Evolutionary conservation across 2,797 vertebrate species (phyloP).

Genomic region (Otolemur crassicaudatus): DNA sequence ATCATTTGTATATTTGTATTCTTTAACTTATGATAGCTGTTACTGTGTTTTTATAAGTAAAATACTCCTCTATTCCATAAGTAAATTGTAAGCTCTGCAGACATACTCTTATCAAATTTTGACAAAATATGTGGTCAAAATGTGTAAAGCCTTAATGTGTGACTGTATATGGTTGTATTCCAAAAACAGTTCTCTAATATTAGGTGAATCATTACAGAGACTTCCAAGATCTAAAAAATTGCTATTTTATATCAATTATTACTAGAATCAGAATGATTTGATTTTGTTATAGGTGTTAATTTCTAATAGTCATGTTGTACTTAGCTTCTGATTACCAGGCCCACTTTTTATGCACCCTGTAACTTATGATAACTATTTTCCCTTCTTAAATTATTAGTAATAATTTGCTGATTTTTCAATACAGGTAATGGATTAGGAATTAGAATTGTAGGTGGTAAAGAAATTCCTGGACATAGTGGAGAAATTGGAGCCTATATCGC

Average conservation of each 20-base stretch:
- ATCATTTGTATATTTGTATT: neutral
- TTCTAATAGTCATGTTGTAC: neutral
- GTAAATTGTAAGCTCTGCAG: neutral
- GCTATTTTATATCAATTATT: neutral
- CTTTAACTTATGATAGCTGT: neutral
- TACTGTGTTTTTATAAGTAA: neutral
- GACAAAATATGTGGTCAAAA: neutral
- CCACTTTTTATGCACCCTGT: neutral
- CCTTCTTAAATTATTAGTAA: conserved; percentile 44
- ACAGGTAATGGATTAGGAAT: conserved; percentile 94
- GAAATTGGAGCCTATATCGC: conserved; percentile 98
- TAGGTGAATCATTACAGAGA: neutral
- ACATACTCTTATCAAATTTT: neutral
- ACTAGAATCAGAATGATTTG: neutral
- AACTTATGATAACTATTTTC: neutral
- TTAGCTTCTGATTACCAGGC: neutral
- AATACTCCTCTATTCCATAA: neutral
- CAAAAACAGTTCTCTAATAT: neutral
- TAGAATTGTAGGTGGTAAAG: conserved; percentile 97
- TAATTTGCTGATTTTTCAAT: conserved; percentile 74
- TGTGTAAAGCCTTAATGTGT: neutral
- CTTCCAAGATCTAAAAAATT: neutral
- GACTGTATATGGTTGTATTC: neutral
- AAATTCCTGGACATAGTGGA: conserved; percentile 94
- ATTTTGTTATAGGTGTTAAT: neutral